Evolutionary conservation across 2,888 invertebrate species (phyloP), one percentile per base, ranked within the genome.

Genomic region (Cepaea hortensis): DNA sequence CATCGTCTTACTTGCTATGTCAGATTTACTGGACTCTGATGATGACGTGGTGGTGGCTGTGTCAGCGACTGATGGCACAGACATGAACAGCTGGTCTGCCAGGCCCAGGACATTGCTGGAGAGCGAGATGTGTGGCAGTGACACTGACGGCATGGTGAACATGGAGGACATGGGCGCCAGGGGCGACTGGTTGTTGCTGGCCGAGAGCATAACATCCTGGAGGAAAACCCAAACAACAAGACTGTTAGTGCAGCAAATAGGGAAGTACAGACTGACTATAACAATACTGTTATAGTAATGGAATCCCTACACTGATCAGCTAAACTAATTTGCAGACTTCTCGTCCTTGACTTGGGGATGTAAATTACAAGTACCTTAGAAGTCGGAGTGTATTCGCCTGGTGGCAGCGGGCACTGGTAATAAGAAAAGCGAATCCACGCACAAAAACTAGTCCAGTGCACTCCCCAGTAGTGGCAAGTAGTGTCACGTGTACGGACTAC

Each of bases 161-260:
- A 93, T 92, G 1, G 92, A 92, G n/a, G 92, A 92, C 61, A 92
- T 92, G 1, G 93, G 92, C 65, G 94, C 93, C 91, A 93, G 90
- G 7, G 94, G 94, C n/a, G 94, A 94, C 91, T 94, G 94, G 7
- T 93, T 93, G 83, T 92, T 93, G 70, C 93, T 93, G 6, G 93
- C 94, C 87, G 94, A 94, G 75, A 94, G 91, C 94, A 94, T 94
- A 88, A 94, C 94, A 93, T 94, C 94, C 94, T 94, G 92, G 23
- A 91, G 90, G 5, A 81, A 76, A 50, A 35, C 35, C 35, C 35
- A n/a, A 77, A 68, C n/a, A 68, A 68, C 4, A 61, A 61, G 11
- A 4, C 23, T 35, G 35, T 35, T 35, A 18, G 48, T 13, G n/a
- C 13, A 75, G 18, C 46, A 75, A 75, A 46, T 18, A 75, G 48